Conservation (phyloP, 2,797 vertebrate species). For the Austrolebias charrua region DNA sequence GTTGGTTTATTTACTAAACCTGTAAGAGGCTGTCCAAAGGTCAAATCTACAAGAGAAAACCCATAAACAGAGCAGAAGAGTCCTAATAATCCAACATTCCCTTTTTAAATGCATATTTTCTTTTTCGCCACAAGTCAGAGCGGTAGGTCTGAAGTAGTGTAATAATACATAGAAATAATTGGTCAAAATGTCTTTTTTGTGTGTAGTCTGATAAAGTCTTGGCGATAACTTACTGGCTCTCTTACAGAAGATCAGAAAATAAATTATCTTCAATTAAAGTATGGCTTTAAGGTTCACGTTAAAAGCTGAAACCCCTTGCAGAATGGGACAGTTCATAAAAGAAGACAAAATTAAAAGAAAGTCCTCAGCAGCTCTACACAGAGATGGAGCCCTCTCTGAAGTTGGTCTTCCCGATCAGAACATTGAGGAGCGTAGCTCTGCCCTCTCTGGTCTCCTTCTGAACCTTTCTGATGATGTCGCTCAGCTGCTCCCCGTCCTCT, state of each 20-base stretch:
- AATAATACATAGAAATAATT: not conserved
- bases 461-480: conserved; percentile 77
- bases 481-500: conserved; percentile 76
- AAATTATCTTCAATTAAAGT: conserved; percentile 25
- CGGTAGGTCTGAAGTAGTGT: conserved; percentile 22
- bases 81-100: conserved; percentile 10
- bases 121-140: conserved; percentile 17
- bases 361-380: conserved; percentile 65
- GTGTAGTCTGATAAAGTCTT: not conserved
- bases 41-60: conserved; percentile 20
- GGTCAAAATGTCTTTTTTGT: not conserved
- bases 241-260: not conserved
- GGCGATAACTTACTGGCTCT: conserved; percentile 1
- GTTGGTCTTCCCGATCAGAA: conserved; percentile 89
- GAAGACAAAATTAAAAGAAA: conserved; percentile 14
- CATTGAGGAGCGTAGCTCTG: conserved; percentile 84
- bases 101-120: conserved; percentile 48
- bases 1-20: conserved; percentile 31
- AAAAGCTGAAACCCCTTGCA: no score
- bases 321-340: no score
- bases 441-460: conserved; percentile 80
- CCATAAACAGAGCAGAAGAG: conserved; percentile 12
- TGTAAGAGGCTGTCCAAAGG: conserved; percentile 23
- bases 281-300: conserved; percentile 47
- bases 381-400: conserved; percentile 93